A percentile compares a stretch with the other conserved stretches of the same genome.
Evolutionary conservation across 1,140 invertebrate genomes (phyloP).

Genomic region (Papilio glaucus): DNA sequence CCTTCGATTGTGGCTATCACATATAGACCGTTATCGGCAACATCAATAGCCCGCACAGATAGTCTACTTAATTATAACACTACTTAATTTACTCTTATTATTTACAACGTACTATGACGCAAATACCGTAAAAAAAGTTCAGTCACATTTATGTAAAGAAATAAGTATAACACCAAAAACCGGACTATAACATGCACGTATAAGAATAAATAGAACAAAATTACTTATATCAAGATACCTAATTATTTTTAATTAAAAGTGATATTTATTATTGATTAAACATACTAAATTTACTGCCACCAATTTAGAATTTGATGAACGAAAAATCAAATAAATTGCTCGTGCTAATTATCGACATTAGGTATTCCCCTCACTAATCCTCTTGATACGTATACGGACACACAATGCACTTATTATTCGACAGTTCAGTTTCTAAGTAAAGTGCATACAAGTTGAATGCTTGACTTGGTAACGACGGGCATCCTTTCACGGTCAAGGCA

Average conservation of each 20-base stretch:
- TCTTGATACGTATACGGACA: constrained; percentile 72
- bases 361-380: constrained; percentile 80
- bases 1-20: constrained; percentile 66
- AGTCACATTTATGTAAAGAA: background rate
- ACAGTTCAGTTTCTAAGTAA: constrained; percentile 81
- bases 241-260: background rate
- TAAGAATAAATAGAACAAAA: no score
- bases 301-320: constrained; percentile 13
- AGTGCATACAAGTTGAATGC: constrained; percentile 75
- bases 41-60: constrained; percentile 65
- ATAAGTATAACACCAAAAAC: background rate
- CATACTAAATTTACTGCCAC: background rate
- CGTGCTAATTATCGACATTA: constrained; percentile 74
- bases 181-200: no score
- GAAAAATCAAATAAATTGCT: constrained; percentile 36
- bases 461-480: constrained; percentile 66
- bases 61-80: no score
- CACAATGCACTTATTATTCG: constrained; percentile 83
- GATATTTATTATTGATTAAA: background rate
- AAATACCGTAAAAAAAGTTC: background rate
- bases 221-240: no score
- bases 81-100: constrained; percentile 11
- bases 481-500: constrained; percentile 35
- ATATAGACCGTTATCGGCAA: constrained; percentile 64
- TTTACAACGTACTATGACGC: background rate